Evolutionary conservation across 2,888 invertebrate species (phyloP).

Genomic region (Neoascia interrupta): DNA sequence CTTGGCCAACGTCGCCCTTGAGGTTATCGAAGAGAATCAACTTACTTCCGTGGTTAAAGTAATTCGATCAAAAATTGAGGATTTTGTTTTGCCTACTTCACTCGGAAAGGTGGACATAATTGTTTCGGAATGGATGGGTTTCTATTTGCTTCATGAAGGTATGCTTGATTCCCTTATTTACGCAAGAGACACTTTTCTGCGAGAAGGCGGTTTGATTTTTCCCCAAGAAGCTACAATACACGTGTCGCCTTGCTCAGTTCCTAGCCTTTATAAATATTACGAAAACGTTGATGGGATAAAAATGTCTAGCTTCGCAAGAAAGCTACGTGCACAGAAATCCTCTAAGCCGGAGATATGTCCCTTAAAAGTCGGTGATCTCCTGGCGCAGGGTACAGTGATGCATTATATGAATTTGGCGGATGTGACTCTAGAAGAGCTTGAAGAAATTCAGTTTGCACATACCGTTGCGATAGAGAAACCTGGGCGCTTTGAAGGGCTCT

Average conservation of each 20-base stretch:
- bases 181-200: constrained; percentile 90
- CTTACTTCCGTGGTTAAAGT: constrained; percentile 85
- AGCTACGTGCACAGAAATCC: constrained; percentile 83
- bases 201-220: constrained; percentile 86
- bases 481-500: constrained; percentile 86
- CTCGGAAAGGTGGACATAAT: constrained; percentile 90
- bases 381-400: constrained; percentile 84
- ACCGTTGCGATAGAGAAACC: constrained; percentile 80
- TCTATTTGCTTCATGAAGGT: constrained; percentile 95
- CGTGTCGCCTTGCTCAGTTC: constrained; percentile 80
- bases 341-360: constrained; percentile 84
- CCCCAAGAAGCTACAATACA: constrained; percentile 84
- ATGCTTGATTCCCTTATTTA: constrained; percentile 94
- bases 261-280: constrained; percentile 88
- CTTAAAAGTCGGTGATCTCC: constrained; percentile 82
- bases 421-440: constrained; percentile 82
- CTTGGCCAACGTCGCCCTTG: constrained; percentile 83
- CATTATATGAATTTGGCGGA: constrained; percentile 86
- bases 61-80: constrained; percentile 77
- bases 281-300: constrained; percentile 88
- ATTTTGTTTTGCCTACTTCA: constrained; percentile 83
- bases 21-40: constrained; percentile 86
- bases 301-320: constrained; percentile 85
- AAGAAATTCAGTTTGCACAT: constrained; percentile 83
- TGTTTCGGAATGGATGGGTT: constrained; percentile 99